Base-by-base conservation (phyloP, 2,888 invertebrate genomes). In the Philhelius pedissequus region DNA sequence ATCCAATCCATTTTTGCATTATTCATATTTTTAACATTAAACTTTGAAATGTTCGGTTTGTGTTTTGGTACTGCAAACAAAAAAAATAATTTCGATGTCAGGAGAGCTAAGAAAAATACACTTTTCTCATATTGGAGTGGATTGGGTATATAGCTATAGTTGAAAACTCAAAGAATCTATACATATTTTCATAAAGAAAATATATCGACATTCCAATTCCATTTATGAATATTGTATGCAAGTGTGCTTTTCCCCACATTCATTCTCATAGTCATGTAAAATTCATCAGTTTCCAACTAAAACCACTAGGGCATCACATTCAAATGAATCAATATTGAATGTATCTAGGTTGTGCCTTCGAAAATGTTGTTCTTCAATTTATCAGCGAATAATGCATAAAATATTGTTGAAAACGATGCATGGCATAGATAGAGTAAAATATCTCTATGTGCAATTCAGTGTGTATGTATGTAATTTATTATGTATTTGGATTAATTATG, bases 201-300 rank as follows among this genome's bases (percentile, higher is more conserved):
- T 52, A 27, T 9, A 52, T 52, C 52, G 52, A 52, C 25, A 48
- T 48, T 48, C 45, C 20, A 20, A 27, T 27, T 52, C 15, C 27
- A 52, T 52, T 48, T 45, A 20, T n/a, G n/a, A n/a, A n/a, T n/a
- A n/a, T n/a, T n/a, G n/a, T 50, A 50, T 52, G 52, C 52, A 52
- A 52, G 52, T 52, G 15, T 15, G 15, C 9, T 30, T 52, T 52
- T 30, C 4, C 52, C n/a, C 52, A 52, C 15, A 52, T 27, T 52
- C 15, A 52, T 27, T 52, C 8, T 25, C 22, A 7, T 25, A 15
- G 27, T 52, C 52, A 52, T 52, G 52, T 27, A 52, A 52, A 52
- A 52, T 52, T 52, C 52, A 52, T 52, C 52, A 52, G 15, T 27
- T 52, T 52, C 27, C 15, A 52, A 52, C 52, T 52, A 15, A 52